Percentiles rank a stretch among this genome's conserved stretches.
Conservation (phyloP, 2,888 invertebrate species). For the Spodoptera exigua region DNA sequence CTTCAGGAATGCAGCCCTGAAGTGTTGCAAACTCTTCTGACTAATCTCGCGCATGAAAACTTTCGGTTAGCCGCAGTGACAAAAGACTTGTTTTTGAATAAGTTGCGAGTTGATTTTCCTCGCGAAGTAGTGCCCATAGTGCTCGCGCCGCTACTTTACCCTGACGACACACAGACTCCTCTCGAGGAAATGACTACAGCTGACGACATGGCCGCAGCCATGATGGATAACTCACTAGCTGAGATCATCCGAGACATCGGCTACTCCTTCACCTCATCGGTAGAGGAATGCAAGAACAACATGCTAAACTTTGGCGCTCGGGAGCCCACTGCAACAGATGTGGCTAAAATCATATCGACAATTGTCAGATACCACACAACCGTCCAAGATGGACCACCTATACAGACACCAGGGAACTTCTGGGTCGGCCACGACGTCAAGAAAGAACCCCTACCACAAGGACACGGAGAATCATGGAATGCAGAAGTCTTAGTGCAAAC, state of each 20-base stretch:
- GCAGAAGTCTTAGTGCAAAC: slow-evolving; percentile 97
- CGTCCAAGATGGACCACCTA: slow-evolving; percentile 91
- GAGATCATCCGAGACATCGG: slow-evolving; percentile 98
- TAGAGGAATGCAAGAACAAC: slow-evolving; percentile 96
- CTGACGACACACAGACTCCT: slow-evolving; percentile 92
- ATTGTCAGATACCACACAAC: slow-evolving; percentile 95
- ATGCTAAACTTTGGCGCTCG: slow-evolving; percentile 94
- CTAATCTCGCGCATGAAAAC: slow-evolving; percentile 89
- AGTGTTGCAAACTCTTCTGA: slow-evolving; percentile 95
- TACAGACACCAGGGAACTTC: slow-evolving; percentile 91
- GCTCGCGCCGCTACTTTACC: slow-evolving; percentile 95
- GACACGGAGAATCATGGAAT: slow-evolving; percentile 94
- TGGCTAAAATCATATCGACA: slow-evolving; percentile 95
- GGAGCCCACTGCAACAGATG: slow-evolving; percentile 94
- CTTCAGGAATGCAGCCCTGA: slow-evolving; percentile 97
- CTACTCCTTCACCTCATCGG: slow-evolving; percentile 95
- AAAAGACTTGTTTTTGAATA: slow-evolving; percentile 94
- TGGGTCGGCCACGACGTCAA: slow-evolving; percentile 90
- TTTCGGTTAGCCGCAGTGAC: slow-evolving; percentile 92
- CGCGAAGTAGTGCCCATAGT: slow-evolving; percentile 96
- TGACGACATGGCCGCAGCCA: slow-evolving; percentile 89
- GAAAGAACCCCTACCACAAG: slow-evolving; percentile 84
- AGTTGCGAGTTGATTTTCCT: slow-evolving; percentile 96
- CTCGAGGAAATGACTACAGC: slow-evolving; percentile 91
- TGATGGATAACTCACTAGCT: slow-evolving; percentile 94